Percentiles rank a stretch among this genome's conserved stretches.
Evolutionary conservation across 2,888 invertebrate species (phyloP).

Genomic region (Erebia aethiops): DNA sequence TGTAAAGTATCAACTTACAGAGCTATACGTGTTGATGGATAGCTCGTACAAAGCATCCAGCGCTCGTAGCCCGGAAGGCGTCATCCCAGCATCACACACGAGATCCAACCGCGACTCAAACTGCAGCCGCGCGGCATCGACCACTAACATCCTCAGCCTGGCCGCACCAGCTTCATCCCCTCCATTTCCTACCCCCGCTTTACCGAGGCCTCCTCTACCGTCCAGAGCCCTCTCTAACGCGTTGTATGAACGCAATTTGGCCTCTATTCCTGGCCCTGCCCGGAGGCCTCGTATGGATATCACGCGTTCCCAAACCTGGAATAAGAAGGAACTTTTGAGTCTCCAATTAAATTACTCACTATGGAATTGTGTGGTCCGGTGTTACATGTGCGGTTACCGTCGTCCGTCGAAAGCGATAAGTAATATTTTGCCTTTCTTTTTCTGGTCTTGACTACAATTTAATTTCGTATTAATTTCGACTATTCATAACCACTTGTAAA

Average conservation of each 20-base stretch:
- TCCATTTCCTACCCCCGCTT: constrained; percentile 83
- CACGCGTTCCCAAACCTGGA: constrained; percentile 86
- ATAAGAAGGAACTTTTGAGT: background rate
- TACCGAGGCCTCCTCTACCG: constrained; percentile 82
- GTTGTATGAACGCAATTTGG: constrained; percentile 86
- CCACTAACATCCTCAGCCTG: constrained; percentile 80
- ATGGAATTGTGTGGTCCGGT: too few relatives aligned
- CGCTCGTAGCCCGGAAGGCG: constrained; percentile 59
- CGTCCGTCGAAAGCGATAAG: too few relatives aligned
- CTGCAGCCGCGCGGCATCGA: constrained; percentile 86
- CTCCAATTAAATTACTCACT: too few relatives aligned
- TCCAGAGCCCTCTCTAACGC: constrained; percentile 84
- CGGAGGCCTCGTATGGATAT: constrained; percentile 64
- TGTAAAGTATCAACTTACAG: constrained; percentile 53
- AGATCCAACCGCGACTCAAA: constrained; percentile 76
- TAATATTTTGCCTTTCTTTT: too few relatives aligned
- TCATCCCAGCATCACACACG: constrained; percentile 69
- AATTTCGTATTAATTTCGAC: too few relatives aligned
- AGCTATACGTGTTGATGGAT: constrained; percentile 65
- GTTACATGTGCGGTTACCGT: too few relatives aligned
- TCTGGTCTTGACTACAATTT: too few relatives aligned
- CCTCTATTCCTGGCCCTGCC: constrained; percentile 79
- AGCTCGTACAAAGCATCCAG: constrained; percentile 65
- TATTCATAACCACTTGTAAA: too few relatives aligned
- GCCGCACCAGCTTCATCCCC: constrained; percentile 78